Conservation (phyloP, 1,140 invertebrate genomes). For the Bombus impatiens region DNA sequence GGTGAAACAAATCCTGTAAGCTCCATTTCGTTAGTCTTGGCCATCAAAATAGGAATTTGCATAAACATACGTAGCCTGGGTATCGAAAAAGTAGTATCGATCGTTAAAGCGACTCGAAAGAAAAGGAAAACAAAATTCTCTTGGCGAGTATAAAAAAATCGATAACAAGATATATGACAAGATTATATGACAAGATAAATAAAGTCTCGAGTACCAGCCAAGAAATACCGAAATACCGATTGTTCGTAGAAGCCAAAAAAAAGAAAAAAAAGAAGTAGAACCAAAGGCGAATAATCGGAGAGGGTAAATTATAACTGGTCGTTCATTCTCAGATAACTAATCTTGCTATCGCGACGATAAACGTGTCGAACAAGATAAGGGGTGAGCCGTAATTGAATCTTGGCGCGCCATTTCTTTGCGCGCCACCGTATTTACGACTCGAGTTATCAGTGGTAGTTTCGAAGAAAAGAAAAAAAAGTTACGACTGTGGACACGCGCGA, state of each 20-base stretch:
- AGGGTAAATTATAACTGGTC: not conserved
- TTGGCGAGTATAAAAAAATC: too few species aligned
- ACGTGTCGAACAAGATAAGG: constrained; percentile 25
- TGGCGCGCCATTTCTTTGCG: not conserved
- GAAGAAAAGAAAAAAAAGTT: not conserved
- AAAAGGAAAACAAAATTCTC: not conserved
- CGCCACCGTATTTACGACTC: not conserved
- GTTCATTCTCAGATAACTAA: not conserved
- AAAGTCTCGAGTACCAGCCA: not conserved
- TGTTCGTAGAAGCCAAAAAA: not conserved
- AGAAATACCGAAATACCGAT: not conserved
- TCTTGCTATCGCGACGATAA: constrained; percentile 2
- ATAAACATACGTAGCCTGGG: too few species aligned
- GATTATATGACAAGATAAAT: not conserved
- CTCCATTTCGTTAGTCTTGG: too few species aligned
- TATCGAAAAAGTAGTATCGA: too few species aligned
- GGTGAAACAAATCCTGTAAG: too few species aligned
- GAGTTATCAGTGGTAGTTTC: constrained; percentile 3
- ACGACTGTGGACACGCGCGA: constrained; percentile 3
- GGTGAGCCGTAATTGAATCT: constrained; percentile 27
- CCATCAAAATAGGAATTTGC: too few species aligned
- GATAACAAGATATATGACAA: not conserved
- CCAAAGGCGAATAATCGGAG: not conserved
- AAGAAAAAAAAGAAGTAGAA: not conserved
- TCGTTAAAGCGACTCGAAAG: too few species aligned